phyloP scores from a whole-genome alignment of 2,113 vertebrate genomes.

The Corythornis cristatus region DNA sequence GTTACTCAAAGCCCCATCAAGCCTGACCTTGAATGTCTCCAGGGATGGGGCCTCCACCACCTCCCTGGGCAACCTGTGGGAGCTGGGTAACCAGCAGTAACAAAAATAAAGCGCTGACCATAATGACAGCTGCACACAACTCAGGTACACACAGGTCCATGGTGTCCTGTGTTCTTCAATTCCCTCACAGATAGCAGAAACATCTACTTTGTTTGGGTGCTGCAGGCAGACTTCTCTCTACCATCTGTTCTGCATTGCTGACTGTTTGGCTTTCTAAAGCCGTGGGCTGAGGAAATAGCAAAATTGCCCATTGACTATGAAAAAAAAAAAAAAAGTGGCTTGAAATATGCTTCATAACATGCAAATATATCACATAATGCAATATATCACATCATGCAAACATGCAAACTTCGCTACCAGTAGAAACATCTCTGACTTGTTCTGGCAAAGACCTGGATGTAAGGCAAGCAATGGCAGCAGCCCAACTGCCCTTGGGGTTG shows the following conservation, averaged over 20 bases:
- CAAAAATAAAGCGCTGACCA: not conserved
- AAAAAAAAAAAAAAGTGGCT: not conserved
- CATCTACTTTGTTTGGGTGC: not conserved
- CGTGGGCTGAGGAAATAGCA: not conserved
- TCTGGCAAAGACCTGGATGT: not conserved
- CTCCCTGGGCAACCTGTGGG: too few relatives aligned
- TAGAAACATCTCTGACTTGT: not conserved
- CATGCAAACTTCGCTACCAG: not conserved
- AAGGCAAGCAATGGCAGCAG: not conserved
- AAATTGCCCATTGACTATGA: not conserved
- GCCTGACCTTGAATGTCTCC: too few relatives aligned
- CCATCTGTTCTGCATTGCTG: not conserved
- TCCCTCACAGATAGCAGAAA: not conserved
- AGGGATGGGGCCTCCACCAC: too few relatives aligned
- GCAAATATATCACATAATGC: not conserved
- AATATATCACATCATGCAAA: not conserved
- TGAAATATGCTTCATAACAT: not conserved
- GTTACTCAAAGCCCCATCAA: too few relatives aligned
- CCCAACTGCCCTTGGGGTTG: not conserved
- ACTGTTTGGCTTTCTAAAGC: not conserved
- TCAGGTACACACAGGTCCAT: rapidly evolving
- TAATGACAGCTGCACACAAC: not conserved
- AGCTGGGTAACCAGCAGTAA: not conserved
- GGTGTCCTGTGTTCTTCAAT: not conserved
- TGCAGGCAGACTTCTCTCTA: not conserved